Percentiles rank a stretch among this genome's conserved stretches.
These are phyloP conservation scores for Holacanthus passer DNA, from an alignment of 2,113 vertebrate genomes.

Conservation along the genomic window DNA sequence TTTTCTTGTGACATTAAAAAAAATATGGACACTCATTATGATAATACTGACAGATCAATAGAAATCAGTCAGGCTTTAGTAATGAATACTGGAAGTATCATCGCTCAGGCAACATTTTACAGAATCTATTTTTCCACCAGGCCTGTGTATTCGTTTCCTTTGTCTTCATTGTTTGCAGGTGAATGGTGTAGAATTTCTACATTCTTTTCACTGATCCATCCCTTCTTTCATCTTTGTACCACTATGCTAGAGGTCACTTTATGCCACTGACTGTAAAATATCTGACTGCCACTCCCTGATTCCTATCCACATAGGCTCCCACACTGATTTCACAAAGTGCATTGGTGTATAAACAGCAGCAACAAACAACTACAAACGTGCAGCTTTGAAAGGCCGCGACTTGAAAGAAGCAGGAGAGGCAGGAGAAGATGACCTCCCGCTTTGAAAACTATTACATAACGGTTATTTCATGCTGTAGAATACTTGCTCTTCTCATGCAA, in stretches of 20 bases:
- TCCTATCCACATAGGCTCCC: constrained; percentile 1
- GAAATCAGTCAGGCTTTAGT: background rate
- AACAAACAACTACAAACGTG: no score
- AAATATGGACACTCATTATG: background rate
- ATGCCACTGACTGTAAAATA: background rate
- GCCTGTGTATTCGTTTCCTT: background rate
- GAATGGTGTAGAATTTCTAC: constrained; percentile 54
- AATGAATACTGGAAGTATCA: background rate
- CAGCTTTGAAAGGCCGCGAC: background rate
- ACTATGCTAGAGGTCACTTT: constrained; percentile 26
- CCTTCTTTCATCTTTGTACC: constrained; percentile 44
- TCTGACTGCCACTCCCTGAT: constrained; percentile 63
- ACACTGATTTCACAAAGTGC: background rate
- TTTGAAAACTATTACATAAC: background rate
- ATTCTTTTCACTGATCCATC: constrained; percentile 58
- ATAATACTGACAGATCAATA: background rate
- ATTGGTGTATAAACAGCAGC: no score
- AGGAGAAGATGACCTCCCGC: background rate
- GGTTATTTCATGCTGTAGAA: background rate
- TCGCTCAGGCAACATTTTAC: background rate
- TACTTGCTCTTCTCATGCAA: background rate
- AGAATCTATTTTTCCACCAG: background rate
- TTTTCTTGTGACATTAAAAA: background rate
- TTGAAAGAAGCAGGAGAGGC: no score
- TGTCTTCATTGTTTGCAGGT: constrained; percentile 12